Conservation (phyloP, 1,140 invertebrate species). For the Bombus pyrosoma region DNA sequence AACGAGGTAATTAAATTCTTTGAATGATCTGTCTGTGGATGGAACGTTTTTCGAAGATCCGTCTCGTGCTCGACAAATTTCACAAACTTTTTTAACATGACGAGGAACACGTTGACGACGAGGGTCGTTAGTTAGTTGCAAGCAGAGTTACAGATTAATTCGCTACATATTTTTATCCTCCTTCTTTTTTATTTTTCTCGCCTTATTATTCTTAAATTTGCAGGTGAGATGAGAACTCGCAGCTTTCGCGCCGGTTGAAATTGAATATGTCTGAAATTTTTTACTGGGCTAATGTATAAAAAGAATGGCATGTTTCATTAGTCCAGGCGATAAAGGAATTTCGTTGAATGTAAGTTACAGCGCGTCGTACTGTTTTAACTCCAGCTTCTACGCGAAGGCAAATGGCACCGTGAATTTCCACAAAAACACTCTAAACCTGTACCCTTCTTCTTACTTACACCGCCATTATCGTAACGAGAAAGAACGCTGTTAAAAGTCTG, state of each 20-base stretch:
- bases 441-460: conserved; percentile 9
- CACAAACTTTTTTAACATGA: background rate
- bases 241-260: background rate
- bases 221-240: background rate
- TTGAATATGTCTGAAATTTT: background rate
- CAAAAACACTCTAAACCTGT: background rate
- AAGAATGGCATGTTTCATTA: background rate
- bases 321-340: background rate
- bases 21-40: background rate
- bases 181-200: background rate
- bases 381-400: background rate
- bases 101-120: too few species aligned
- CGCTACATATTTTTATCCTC: too few species aligned
- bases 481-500: conserved; percentile 38
- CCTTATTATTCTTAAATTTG: background rate
- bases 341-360: background rate
- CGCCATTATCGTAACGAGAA: conserved; percentile 32
- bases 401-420: background rate
- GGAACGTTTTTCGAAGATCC: background rate
- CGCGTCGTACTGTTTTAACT: background rate
- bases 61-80: background rate
- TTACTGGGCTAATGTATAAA: background rate
- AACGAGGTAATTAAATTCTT: conserved; percentile 44
- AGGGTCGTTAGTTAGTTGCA: background rate
- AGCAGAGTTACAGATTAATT: background rate